phyloP scores from a whole-genome alignment of 2,797 vertebrate genomes.

The Malurus leucopterus region DNA sequence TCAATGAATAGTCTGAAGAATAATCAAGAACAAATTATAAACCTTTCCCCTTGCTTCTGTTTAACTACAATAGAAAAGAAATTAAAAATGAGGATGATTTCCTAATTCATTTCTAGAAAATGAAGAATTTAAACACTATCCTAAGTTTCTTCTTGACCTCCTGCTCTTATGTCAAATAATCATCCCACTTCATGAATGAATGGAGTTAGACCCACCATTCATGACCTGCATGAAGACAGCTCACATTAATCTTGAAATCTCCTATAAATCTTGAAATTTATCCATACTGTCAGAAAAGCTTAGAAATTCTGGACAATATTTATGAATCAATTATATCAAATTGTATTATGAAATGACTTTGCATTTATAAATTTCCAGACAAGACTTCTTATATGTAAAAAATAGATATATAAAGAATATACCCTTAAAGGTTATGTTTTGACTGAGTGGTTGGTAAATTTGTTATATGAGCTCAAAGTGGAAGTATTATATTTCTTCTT shows the following conservation, averaged over 20 bases:
- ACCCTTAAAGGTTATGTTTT: too few relatives aligned
- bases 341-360: too few relatives aligned
- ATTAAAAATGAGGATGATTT: not conserved
- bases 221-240: not conserved
- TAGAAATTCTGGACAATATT: not conserved
- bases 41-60: not conserved
- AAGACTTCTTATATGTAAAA: too few relatives aligned
- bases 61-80: not conserved
- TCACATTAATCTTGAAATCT: not conserved
- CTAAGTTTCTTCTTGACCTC: not conserved
- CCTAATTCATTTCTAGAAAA: not conserved
- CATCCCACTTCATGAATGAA: not conserved
- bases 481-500: too few relatives aligned
- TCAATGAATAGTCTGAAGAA: not conserved
- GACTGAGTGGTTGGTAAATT: too few relatives aligned
- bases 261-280: not conserved
- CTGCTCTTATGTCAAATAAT: not conserved
- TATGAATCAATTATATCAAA: too few relatives aligned
- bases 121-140: not conserved
- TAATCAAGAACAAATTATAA: not conserved
- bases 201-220: not conserved
- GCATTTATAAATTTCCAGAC: too few relatives aligned
- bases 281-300: not conserved
- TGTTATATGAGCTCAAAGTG: too few relatives aligned
- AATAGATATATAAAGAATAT: too few relatives aligned